Conservation (phyloP, 2,888 invertebrate species). For the Agonopterix subpropinquella region DNA sequence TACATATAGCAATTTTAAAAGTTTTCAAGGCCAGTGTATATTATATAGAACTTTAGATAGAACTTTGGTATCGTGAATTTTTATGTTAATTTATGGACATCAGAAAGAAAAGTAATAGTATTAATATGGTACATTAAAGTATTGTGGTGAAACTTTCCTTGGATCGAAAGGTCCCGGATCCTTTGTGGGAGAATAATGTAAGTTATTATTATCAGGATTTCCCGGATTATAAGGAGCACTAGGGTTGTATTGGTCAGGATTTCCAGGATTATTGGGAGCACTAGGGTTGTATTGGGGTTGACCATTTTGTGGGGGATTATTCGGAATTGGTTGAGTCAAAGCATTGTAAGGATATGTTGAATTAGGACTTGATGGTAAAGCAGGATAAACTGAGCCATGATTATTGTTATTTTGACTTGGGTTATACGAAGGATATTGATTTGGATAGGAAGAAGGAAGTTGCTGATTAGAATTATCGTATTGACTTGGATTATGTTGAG, state of each 20-base stretch:
- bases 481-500: too few relatives aligned
- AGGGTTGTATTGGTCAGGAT: constrained; percentile 2
- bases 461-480: too few relatives aligned
- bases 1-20: too few relatives aligned
- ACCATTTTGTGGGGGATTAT: constrained; percentile 9
- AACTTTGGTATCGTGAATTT: too few relatives aligned
- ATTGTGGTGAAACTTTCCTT: constrained; percentile 23
- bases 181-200: constrained; percentile 15
- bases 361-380: not conserved
- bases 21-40: too few relatives aligned
- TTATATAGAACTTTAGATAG: too few relatives aligned
- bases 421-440: constrained; percentile 6
- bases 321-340: not conserved
- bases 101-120: not conserved
- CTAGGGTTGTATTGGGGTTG: constrained; percentile 15
- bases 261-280: constrained; percentile 17
- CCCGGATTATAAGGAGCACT: not conserved
- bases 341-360: not conserved
- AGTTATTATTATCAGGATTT: constrained; percentile 10
- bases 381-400: not conserved
- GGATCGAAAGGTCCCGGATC: constrained; percentile 24
- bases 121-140: constrained; percentile 23
- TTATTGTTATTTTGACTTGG: constrained; percentile 5
- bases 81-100: too few relatives aligned
- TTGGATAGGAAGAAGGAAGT: too few relatives aligned